Evolutionary conservation across 92 coral and sea anemone genomes (phyloP), one percentile per base, ranked within the genome.

Genomic region (Zoanthus solanderi): DNA sequence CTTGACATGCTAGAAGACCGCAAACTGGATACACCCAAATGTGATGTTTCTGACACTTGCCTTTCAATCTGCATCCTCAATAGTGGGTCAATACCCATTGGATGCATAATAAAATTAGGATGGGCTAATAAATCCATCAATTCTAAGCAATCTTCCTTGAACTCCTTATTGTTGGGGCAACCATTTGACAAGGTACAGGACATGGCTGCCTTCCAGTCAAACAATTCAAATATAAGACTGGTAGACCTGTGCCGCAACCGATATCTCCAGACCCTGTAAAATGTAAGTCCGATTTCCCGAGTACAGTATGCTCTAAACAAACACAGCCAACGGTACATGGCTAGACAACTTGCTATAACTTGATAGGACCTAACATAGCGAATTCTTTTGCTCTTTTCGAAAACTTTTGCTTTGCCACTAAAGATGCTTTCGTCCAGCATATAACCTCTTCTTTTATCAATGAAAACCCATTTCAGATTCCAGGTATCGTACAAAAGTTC

Each of bases 171-270:
- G 28, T 92, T 69, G 3, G 99, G 99, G 44, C 95, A 90, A 6
- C 99, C 99, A 37, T 90, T 94, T 0, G 96, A 92, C 30, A 97
- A 89, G 12, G 93, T 93, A 32, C 97, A 95, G 1, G 98, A 95
- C 99, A 97, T 97, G 0, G 99, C 99, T 0, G 99, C 99, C 48
- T 97, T 97, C 99, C 99, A 97, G 88, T 97, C 99, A 75, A 88
- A 97, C 18, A 96, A 79, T 66, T 97, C 99, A 86, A 97, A 97
- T 57, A 93, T 90, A 37, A 92, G 88, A 31, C 98, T 96, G 0
- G 97, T 95, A 42, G 88, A 90, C 58, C 88, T 80, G 83, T 97
- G 99, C 77, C 96, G 92, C 18, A 97, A 80, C 17, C 98, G 96
- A 37, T 92, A 93, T 13, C 99, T 92, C 99, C 99, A 97, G 47